Conservation (phyloP, 2,113 vertebrate genomes). For the Mionectes macconnelli region DNA sequence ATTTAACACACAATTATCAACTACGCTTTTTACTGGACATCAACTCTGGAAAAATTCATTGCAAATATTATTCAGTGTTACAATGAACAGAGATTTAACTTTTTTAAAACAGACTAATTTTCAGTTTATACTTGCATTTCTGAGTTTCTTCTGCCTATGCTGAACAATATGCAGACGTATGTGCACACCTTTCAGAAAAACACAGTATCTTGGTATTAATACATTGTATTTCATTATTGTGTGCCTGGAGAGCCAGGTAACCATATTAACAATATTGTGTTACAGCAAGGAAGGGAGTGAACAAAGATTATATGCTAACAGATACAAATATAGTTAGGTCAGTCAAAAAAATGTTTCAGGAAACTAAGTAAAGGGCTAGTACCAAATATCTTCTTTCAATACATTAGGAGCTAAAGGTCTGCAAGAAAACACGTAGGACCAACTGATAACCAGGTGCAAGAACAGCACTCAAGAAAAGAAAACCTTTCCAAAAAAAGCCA, state of each 20-base stretch:
- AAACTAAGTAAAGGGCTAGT: background rate
- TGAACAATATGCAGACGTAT: background rate
- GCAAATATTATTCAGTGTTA: background rate
- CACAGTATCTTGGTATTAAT: background rate
- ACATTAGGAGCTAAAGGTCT: fast-evolving
- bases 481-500: background rate
- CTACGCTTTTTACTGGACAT: background rate
- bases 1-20: background rate
- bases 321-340: background rate
- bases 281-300: background rate
- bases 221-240: background rate
- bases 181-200: background rate
- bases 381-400: background rate
- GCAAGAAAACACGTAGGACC: background rate
- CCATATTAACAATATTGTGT: fast-evolving
- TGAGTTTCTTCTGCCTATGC: background rate
- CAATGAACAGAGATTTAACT: background rate
- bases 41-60: background rate
- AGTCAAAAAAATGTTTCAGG: background rate
- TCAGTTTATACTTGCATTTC: background rate
- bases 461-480: background rate
- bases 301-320: background rate
- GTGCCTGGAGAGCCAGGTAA: background rate
- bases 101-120: background rate
- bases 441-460: background rate